phyloP scores from a whole-genome alignment of 2,113 vertebrate species.

The Heterocephalus glaber region DNA sequence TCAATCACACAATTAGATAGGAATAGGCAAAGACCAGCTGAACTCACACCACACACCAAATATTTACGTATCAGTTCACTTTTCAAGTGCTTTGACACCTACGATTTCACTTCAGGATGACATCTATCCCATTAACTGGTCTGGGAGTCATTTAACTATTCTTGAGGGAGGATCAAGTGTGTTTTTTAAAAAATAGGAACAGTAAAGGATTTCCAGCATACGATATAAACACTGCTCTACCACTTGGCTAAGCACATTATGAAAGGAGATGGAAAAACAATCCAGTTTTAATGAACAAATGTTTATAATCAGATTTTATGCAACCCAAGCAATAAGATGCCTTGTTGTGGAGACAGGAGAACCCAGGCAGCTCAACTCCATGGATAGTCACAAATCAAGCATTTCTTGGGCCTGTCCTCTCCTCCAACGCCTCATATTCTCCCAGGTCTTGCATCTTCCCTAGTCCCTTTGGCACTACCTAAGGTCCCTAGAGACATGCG shows the following conservation, averaged over 20 bases:
- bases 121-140: neutral
- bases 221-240: neutral
- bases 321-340: neutral
- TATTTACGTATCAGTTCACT: slow-evolving; percentile 67
- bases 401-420: neutral
- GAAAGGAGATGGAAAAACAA: neutral
- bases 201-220: neutral
- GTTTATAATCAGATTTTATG: neutral
- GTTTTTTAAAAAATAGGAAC: neutral
- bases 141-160: slow-evolving; percentile 37
- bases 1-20: slow-evolving; percentile 73
- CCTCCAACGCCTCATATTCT: neutral
- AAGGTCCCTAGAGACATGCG: neutral
- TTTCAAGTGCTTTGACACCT: slow-evolving; percentile 31
- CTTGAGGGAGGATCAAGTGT: neutral
- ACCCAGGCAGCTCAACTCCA: neutral
- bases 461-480: neutral
- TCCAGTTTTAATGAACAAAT: neutral
- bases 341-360: neutral
- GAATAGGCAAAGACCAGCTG: slow-evolving; percentile 53
- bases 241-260: neutral
- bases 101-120: slow-evolving; percentile 24
- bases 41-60: slow-evolving; percentile 52
- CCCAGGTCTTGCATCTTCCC: neutral
- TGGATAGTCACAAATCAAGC: neutral